Evolutionary conservation across 1,140 invertebrate species (phyloP), one percentile per base, ranked within the genome.

Genomic region (Rhopalosiphum maidis): DNA sequence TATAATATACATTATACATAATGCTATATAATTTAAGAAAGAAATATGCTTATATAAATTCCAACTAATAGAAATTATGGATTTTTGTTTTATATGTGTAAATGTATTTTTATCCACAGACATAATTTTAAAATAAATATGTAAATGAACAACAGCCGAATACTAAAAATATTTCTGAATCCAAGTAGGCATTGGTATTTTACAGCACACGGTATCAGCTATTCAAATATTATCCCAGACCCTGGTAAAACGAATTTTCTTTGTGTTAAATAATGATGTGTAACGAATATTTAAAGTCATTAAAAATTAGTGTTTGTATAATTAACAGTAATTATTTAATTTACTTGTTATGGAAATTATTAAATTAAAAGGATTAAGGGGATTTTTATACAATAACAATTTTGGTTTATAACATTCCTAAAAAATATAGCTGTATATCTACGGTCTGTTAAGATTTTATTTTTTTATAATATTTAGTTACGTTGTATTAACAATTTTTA

Each of bases 281-380:
- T 54, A 89, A 54, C n/a, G 87, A 54, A 86, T 86, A 86, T 54
- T 54, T 89, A 41, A 25, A 89, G 35, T 55, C 88, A n/a, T 89
- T 55, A 89, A 89, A 89, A 89, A 89, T 41, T 22, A 89, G 54
- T 89, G 51, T 55, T 41, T 54, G 9, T 89, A 51, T 51, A 89
- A 89, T 89, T 89, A 89, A 41, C 22, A 55, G 51, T 89, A 54
- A 89, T 89, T 89, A 89, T 89, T 89, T 55, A 55, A 89, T 55
- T 89, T 89, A 41, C 48, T 23, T 89, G 22, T 89, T 89, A 89
- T 89, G 88, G 51, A 54, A 55, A 89, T 55, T 35, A 41, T 55
- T 23, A 41, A 54, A 89, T 89, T 89, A 41, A 89, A 55, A 41
- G 41, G 41, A 41, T 51, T 35, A 89, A 55, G 30, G 30, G 4